Percentiles rank a stretch among this genome's conserved stretches.
Evolutionary conservation across 2,888 invertebrate species (phyloP).

Genomic region (Lithophane semibrunnea): DNA sequence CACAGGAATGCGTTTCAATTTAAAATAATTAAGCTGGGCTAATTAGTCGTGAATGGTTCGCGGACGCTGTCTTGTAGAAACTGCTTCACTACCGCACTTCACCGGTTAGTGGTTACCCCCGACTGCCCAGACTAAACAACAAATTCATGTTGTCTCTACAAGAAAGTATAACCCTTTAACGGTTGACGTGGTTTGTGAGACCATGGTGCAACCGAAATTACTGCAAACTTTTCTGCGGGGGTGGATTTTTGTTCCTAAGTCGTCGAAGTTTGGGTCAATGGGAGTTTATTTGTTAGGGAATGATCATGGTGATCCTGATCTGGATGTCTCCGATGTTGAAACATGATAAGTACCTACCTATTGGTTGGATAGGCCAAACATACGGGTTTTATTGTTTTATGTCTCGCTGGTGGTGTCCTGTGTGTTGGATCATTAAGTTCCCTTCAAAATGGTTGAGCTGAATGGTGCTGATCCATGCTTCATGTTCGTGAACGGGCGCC

Average conservation of each 20-base stretch:
- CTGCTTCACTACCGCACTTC: conserved; percentile 62
- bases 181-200: neutral
- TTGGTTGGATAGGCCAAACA: neutral
- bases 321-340: neutral
- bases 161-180: neutral
- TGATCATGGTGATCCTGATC: neutral
- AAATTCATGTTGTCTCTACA: conserved; percentile 33
- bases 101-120: conserved; percentile 51
- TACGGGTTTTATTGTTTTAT: neutral
- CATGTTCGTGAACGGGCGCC: no score
- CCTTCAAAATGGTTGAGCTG: no score
- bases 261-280: neutral
- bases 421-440: no score
- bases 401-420: no score
- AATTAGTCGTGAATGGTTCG: conserved; percentile 48
- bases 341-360: no score
- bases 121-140: conserved; percentile 28
- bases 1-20: conserved; percentile 61
- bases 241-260: no score
- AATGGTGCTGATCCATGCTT: no score
- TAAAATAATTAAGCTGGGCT: conserved; percentile 50
- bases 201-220: neutral
- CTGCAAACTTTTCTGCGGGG: neutral
- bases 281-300: neutral
- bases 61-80: conserved; percentile 58